Evolutionary conservation across 1,140 invertebrate species (phyloP), one percentile per base, ranked within the genome.

Genomic region (Myzus persicae): DNA sequence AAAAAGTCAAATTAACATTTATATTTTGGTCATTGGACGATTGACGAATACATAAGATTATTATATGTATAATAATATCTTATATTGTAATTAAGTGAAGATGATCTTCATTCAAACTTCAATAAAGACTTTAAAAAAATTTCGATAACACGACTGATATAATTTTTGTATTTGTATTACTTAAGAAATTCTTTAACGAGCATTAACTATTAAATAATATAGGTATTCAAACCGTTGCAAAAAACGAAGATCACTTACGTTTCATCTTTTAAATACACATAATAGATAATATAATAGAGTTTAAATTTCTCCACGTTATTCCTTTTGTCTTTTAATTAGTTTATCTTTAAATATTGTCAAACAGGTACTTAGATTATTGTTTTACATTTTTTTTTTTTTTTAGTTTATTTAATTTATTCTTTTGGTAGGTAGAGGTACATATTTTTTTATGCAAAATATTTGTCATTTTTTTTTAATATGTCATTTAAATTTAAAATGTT

Each of bases 351-450:
- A 84, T 76, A 76, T 76, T 76, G 59, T 76, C n/a, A 76, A 76
- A 76, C 36, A n/a, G 59, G 59, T 76, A 76, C 59, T 76, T 38
- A 82, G 18, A 82, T 82, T 82, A 36, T 82, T 82, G 76, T 82
- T 84, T 84, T 84, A 9, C 24, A 42, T 40, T 84, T 90, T 54
- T 90, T 54, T 90, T 90, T 36, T 54, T 89, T 38, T 89, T 89
- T 36, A 9, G 48, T 26, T 48, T 18, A 90, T 90, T 90, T 90
- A 59, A 90, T 90, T 40, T 51, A 90, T 90, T 67, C 51, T 36
- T 76, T 76, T 76, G 59, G 59, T 24, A 51, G 48, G 42, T 44
- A 18, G 14, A 18, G 14, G 8, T 48, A 88, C 20, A 36, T 20
- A 18, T 46, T 87, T 88, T 88, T 44, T n/a, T 14, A n/a, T 24